Evolutionary conservation across 2,888 invertebrate species (phyloP).

Genomic region (Eledone cirrhosa): DNA sequence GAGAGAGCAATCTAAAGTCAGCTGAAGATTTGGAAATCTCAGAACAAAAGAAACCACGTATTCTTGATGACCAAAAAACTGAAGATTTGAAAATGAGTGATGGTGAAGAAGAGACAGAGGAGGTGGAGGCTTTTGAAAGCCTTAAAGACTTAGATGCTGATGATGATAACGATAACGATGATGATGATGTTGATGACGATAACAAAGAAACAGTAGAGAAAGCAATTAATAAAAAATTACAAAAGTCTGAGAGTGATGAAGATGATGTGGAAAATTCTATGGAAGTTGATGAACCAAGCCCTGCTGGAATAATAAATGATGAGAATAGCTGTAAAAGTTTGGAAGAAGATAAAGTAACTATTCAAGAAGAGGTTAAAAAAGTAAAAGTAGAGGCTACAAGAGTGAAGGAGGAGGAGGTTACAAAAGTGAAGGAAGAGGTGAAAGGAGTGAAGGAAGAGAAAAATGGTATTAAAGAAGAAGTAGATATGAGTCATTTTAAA

Average conservation of each 20-base stretch:
- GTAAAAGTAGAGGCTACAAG: background rate
- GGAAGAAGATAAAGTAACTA: background rate
- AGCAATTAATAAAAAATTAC: background rate
- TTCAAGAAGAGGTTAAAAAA: background rate
- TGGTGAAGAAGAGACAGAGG: background rate
- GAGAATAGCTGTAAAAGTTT: background rate
- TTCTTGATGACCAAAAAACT: no score
- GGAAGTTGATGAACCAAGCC: constrained; percentile 10
- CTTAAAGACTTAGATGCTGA: background rate
- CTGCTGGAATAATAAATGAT: background rate
- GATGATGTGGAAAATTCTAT: background rate
- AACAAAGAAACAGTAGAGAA: no score
- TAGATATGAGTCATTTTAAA: background rate
- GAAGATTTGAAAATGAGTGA: no score
- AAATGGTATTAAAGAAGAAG: constrained; percentile 1
- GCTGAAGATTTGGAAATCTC: no score
- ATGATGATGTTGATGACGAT: background rate
- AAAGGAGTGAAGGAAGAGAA: background rate
- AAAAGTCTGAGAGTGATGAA: background rate
- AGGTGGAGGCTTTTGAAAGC: background rate
- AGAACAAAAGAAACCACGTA: no score
- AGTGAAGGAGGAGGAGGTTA: background rate
- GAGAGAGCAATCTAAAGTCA: no score
- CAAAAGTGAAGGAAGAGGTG: background rate
- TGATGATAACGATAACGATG: background rate